Conservation (phyloP, 2,113 vertebrate species). For the Eulacestoma nigropectus region DNA sequence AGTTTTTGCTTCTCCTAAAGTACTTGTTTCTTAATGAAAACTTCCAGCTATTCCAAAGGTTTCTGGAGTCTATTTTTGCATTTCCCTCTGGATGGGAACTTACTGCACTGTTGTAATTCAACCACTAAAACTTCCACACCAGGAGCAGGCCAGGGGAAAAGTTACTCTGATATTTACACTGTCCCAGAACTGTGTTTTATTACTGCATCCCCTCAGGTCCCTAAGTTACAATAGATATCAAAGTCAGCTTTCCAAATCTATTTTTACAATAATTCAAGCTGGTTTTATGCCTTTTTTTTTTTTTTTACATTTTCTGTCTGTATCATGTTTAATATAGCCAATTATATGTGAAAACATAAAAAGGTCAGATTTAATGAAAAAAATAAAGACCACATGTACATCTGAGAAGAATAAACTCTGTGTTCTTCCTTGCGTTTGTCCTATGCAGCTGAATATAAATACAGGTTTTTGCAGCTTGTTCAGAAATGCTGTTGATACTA, state of each 20-base stretch:
- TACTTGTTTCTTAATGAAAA: not conserved
- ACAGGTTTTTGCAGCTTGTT: not conserved
- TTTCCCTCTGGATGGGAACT: not conserved
- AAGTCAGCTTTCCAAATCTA: conserved; percentile 14
- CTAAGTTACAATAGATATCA: not conserved
- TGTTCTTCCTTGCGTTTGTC: not conserved
- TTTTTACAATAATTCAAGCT: conserved; percentile 32
- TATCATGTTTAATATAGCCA: not conserved
- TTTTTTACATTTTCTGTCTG: not conserved
- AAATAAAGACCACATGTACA: not conserved
- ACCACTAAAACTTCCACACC: not conserved
- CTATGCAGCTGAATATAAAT: not conserved
- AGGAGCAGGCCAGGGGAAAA: not conserved
- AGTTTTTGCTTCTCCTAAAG: not conserved
- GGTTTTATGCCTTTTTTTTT: not conserved
- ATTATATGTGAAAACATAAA: not conserved
- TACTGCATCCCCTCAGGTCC: not conserved
- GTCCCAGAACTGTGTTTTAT: not conserved
- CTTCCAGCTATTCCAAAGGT: not conserved
- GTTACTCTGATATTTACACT: not conserved
- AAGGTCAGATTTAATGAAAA: not conserved
- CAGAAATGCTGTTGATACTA: not conserved
- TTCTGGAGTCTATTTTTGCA: not conserved
- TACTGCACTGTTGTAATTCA: not conserved
- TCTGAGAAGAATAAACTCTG: not conserved